phyloP scores from a whole-genome alignment of 2,797 vertebrate genomes.

The Fistularia tabacaria region DNA sequence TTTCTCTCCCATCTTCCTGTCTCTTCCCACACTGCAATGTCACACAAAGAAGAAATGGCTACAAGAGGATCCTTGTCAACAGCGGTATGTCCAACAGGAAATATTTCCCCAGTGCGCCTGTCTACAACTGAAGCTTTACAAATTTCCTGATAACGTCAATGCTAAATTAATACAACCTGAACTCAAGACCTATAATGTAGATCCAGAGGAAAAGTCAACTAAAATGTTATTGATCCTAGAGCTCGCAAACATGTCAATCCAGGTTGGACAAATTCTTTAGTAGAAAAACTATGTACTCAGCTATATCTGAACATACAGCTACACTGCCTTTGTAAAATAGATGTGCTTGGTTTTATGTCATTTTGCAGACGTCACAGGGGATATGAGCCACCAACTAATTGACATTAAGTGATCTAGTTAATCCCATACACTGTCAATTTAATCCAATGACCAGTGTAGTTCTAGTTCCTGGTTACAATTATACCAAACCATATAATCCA shows the following conservation, averaged over 20 bases:
- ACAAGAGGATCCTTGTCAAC: slow-evolving; percentile 1
- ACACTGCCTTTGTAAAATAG: neutral
- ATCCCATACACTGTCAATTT: neutral
- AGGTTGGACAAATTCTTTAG: too few species aligned
- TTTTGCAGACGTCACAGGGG: too few species aligned
- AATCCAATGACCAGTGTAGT: slow-evolving; percentile 9
- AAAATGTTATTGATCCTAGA: too few species aligned
- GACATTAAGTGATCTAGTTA: slow-evolving; percentile 9
- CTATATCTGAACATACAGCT: too few species aligned
- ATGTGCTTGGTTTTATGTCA: neutral
- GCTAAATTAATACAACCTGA: slow-evolving; percentile 5
- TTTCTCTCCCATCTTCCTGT: slow-evolving; percentile 12
- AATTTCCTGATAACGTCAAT: slow-evolving; percentile 2
- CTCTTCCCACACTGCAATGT: neutral
- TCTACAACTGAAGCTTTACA: slow-evolving; percentile 2
- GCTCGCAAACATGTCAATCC: too few species aligned
- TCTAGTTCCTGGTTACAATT: neutral
- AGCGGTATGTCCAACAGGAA: neutral
- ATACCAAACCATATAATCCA: slow-evolving; percentile 2
- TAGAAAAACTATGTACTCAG: too few species aligned
- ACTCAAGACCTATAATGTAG: neutral
- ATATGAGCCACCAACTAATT: too few species aligned
- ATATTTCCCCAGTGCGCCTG: neutral
- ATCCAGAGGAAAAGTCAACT: too few species aligned
- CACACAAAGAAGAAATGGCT: neutral